phyloP scores from a whole-genome alignment of 2,797 vertebrate species.

The Pempheris klunzingeri region DNA sequence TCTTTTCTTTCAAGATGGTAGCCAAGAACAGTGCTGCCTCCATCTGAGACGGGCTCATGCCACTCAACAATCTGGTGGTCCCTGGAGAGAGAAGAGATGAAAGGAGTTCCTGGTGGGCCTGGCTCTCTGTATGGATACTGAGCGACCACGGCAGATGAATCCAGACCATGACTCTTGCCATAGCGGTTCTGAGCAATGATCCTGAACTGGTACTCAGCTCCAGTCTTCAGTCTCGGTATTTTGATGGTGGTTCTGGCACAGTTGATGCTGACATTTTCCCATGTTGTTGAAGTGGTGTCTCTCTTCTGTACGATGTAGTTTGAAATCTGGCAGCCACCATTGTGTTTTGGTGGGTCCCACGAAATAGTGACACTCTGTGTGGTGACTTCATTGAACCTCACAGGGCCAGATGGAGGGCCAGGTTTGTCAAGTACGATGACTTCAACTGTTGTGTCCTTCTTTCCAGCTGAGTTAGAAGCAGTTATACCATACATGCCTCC shows the following conservation, averaged over 20 bases:
- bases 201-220: conserved; percentile 97
- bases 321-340: conserved; percentile 96
- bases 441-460: conserved; percentile 93
- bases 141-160: conserved; percentile 91
- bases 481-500: conserved; percentile 93
- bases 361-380: conserved; percentile 95
- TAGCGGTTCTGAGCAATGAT: conserved; percentile 98
- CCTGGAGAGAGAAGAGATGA: conserved; percentile 90
- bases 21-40: conserved; percentile 93
- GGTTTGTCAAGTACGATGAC: conserved; percentile 97
- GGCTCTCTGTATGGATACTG: conserved; percentile 99
- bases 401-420: conserved; percentile 94
- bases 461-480: conserved; percentile 91
- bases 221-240: conserved; percentile 93
- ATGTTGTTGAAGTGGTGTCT: conserved; percentile 93
- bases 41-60: conserved; percentile 96
- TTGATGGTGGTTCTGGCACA: conserved; percentile 94
- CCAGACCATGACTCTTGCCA: conserved; percentile 96
- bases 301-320: conserved; percentile 98
- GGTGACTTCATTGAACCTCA: conserved; percentile 96
- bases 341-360: conserved; percentile 94
- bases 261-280: conserved; percentile 94
- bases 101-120: conserved; percentile 97
- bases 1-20: conserved; percentile 99
- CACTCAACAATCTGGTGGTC: conserved; percentile 96